These are phyloP conservation scores for Dioctria linearis DNA, from an alignment of 2,888 invertebrate species.

Conservation along the genomic window DNA sequence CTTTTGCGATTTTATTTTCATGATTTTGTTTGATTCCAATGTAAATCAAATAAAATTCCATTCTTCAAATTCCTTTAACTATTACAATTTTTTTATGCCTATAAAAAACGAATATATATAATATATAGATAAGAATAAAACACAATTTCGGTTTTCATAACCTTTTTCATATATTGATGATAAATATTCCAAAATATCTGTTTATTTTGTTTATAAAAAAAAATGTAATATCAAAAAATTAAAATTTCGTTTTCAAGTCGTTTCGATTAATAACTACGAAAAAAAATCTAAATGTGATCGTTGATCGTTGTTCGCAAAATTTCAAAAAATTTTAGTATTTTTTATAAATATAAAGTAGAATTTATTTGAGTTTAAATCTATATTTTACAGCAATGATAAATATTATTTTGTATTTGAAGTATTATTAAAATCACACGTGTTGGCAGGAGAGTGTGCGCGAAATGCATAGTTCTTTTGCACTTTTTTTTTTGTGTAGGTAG, in stretches of 20 bases:
- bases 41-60: too few species aligned
- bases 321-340: constrained; percentile 2
- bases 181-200: neutral
- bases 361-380: neutral
- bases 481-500: neutral
- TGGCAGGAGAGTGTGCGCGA: neutral
- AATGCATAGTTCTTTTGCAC: neutral
- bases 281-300: constrained; percentile 29
- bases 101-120: too few species aligned
- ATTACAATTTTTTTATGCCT: too few species aligned
- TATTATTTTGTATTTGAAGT: neutral
- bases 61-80: too few species aligned
- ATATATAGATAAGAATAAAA: neutral
- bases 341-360: neutral
- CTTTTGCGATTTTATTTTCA: too few species aligned
- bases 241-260: constrained; percentile 11
- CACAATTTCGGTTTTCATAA: neutral
- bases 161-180: neutral
- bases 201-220: neutral
- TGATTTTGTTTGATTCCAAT: too few species aligned
- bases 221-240: constrained; percentile 20
- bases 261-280: constrained; percentile 15
- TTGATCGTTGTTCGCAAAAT: constrained; percentile 16
- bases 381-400: neutral
- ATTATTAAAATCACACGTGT: neutral